Evolutionary conservation across 2,888 invertebrate genomes (phyloP), one percentile per base, ranked within the genome.

Genomic region (Drosophila testacea): DNA sequence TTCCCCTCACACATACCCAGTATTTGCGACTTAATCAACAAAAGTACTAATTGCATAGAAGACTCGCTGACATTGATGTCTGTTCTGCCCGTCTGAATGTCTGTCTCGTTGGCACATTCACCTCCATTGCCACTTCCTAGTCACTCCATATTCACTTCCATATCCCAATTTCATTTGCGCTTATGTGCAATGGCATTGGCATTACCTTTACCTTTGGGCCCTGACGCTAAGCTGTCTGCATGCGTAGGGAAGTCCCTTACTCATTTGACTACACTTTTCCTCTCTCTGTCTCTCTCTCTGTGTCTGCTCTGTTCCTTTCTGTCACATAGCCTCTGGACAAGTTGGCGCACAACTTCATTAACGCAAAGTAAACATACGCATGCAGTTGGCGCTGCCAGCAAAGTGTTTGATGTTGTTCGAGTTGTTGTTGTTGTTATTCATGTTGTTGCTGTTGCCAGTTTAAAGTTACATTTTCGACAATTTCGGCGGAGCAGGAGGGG

Each of bases 1-100:
- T 63, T 54, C 38, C 51, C 34, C 44, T 38, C n/a, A 50, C 41
- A 41, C 13, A 50, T 54, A 51, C 34, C 6, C 3, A 39, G 27
- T 44, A 27, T 79, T 75, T 69, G 72, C 73, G 64, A 75, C 79
- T 84, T 85, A 89, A 85, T 85, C 85, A 85, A 89, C 85, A 89
- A 89, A 85, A 84, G 84, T 77, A 79, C 85, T 85, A 85, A 85
- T 85, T 85, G 85, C 85, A 85, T 79, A 89, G 88, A 85, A 89
- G 85, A 75, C 73, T 81, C 71, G 52, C 78, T 77, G 82, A 78
- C 85, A 84, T 82, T 85, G 89, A 79, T 89, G 89, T 79, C 82
- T 73, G 72, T 36, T 7, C 51, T 10, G 39, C 13, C 32, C 1
- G 38, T 30, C n/a, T 7, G 10, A n/a, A 10, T 28, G 13, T 13